phyloP scores from a whole-genome alignment of 1,140 invertebrate genomes.

The Mactra quadrangularis region DNA sequence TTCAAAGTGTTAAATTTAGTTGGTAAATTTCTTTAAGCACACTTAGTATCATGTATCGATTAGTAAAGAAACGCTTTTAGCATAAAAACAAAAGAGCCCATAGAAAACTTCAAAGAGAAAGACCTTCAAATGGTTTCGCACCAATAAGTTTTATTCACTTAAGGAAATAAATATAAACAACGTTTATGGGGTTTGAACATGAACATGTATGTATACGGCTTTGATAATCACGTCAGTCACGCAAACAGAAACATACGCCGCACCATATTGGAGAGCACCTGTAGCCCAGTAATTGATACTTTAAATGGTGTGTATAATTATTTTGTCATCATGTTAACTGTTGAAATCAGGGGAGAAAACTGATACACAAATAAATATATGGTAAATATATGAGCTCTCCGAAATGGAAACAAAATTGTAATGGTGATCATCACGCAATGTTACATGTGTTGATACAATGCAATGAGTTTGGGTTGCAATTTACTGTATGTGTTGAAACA shows the following conservation, averaged over 20 bases:
- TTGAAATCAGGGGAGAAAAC: too few relatives aligned
- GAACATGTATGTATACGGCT: not conserved
- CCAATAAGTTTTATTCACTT: too few relatives aligned
- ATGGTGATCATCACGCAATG: too few relatives aligned
- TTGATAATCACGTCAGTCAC: conserved; percentile 6
- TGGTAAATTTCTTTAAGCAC: conserved; percentile 10
- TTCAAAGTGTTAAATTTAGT: conserved; percentile 30
- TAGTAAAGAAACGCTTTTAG: conserved; percentile 13
- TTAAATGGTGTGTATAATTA: not conserved
- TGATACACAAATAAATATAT: too few relatives aligned
- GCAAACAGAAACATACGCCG: conserved; percentile 6
- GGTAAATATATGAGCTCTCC: too few relatives aligned
- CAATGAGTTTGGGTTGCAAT: too few relatives aligned
- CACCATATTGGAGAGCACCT: conserved; percentile 2
- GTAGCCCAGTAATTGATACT: not conserved
- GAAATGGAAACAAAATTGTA: too few relatives aligned
- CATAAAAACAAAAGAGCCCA: conserved; percentile 33
- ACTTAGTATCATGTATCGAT: conserved; percentile 7
- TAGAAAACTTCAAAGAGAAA: not conserved
- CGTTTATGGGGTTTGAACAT: not conserved
- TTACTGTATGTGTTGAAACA: too few relatives aligned
- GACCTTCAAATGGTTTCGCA: too few relatives aligned
- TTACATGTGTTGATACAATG: too few relatives aligned
- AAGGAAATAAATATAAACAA: too few relatives aligned
- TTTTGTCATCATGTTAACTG: too few relatives aligned